Percentiles rank a stretch among this genome's conserved stretches.
Evolutionary conservation across 1,140 invertebrate species (phyloP).

Genomic region (Eubasilissa regina): DNA sequence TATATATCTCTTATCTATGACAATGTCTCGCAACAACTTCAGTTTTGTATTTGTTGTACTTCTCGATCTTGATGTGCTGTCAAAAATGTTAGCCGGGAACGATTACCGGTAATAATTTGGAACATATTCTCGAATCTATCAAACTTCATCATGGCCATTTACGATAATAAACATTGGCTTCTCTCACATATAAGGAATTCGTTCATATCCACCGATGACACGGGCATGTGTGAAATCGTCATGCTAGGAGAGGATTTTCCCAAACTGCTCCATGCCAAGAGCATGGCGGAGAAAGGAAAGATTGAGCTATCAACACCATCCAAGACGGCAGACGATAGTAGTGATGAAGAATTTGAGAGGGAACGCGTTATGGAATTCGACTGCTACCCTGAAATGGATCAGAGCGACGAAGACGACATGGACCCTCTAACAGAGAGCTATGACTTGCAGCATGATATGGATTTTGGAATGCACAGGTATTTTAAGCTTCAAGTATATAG

Average conservation of each 20-base stretch:
- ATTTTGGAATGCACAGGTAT: conserved; percentile 81
- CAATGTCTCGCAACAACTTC: conserved; percentile 4
- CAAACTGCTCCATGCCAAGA: conserved; percentile 75
- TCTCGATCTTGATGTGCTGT: not conserved
- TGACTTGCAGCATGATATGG: conserved; percentile 81
- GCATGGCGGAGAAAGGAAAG: conserved; percentile 64
- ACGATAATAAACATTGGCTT: conserved; percentile 94
- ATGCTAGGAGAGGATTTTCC: conserved; percentile 85
- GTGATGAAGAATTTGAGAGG: conserved; percentile 73
- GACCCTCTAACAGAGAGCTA: conserved; percentile 78
- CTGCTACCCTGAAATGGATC: conserved; percentile 83
- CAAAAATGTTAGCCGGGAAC: not conserved
- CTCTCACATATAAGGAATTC: conserved; percentile 94
- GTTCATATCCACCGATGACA: conserved; percentile 96
- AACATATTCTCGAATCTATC: not conserved
- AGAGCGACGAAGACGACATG: conserved; percentile 82
- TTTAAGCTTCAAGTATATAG: not conserved
- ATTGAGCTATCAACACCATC: conserved; percentile 77
- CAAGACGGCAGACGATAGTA: conserved; percentile 65
- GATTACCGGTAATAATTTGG: conserved; percentile 1
- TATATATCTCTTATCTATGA: too few relatives aligned
- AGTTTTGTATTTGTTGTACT: conserved; percentile 33
- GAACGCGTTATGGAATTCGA: conserved; percentile 73
- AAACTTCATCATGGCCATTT: conserved; percentile 84
- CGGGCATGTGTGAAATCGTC: conserved; percentile 85